Evolutionary conservation across 2,888 invertebrate genomes (phyloP).

Genomic region (Volucella bombylans): DNA sequence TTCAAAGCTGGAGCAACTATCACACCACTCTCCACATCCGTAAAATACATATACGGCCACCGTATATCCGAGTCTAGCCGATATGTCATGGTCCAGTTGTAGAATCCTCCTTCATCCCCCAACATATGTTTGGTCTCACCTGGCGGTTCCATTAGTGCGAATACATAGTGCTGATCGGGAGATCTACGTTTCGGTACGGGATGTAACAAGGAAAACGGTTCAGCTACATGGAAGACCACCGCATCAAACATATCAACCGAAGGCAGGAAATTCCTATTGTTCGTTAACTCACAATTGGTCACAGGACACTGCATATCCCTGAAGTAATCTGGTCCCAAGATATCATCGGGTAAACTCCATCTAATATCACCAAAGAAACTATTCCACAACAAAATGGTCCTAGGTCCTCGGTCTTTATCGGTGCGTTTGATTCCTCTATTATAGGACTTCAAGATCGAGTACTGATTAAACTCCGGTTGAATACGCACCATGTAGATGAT

Average conservation of each 20-base stretch:
- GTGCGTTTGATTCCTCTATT: constrained; percentile 5
- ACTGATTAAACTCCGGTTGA: constrained; percentile 78
- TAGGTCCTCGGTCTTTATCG: constrained; percentile 20
- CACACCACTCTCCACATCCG: constrained; percentile 76
- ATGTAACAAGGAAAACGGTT: constrained; percentile 79
- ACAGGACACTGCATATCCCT: constrained; percentile 79
- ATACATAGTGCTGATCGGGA: constrained; percentile 83
- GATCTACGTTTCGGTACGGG: constrained; percentile 81
- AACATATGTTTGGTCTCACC: constrained; percentile 80
- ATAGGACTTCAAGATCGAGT: constrained; percentile 77
- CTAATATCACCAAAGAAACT: constrained; percentile 78
- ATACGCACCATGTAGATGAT: constrained; percentile 74
- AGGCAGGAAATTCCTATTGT: constrained; percentile 78
- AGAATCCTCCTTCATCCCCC: constrained; percentile 82
- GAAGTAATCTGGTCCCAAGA: constrained; percentile 77
- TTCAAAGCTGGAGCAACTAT: constrained; percentile 77
- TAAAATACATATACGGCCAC: constrained; percentile 82
- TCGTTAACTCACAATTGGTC: constrained; percentile 83
- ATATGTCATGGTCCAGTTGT: constrained; percentile 85
- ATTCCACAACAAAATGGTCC: constrained; percentile 80
- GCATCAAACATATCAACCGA: constrained; percentile 83
- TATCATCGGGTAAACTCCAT: constrained; percentile 78
- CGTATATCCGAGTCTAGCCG: constrained; percentile 83
- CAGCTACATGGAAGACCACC: constrained; percentile 83
- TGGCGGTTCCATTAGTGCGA: constrained; percentile 83